These are phyloP conservation scores for Oncopodura yosiiana DNA, from an alignment of 1,140 invertebrate genomes.

Conservation along the genomic window DNA sequence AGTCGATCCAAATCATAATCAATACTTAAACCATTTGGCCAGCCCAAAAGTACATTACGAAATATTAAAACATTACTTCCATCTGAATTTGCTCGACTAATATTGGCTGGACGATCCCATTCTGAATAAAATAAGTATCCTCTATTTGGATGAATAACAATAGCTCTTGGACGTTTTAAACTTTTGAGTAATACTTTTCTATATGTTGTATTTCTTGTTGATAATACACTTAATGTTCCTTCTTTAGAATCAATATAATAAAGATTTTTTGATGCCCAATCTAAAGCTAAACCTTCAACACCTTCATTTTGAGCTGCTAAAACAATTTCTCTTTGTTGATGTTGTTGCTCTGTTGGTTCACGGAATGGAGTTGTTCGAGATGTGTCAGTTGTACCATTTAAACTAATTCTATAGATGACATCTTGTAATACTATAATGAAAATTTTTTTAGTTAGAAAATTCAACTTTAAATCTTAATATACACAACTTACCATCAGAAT, in stretches of 20 bases:
- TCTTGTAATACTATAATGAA: constrained; percentile 66
- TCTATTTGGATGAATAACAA: constrained; percentile 90
- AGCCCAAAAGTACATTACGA: constrained; percentile 82
- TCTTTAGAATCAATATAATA: constrained; percentile 96
- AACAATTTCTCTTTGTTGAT: constrained; percentile 84
- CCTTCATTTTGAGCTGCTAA: constrained; percentile 93
- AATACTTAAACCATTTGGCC: constrained; percentile 90
- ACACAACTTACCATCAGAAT: constrained; percentile 57
- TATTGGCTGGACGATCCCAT: constrained; percentile 92
- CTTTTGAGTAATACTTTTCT: constrained; percentile 75
- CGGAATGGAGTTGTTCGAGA: too few species aligned
- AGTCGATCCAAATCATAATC: constrained; percentile 70
- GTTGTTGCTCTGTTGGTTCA: too few species aligned
- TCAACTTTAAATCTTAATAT: neutral
- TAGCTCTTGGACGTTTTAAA: constrained; percentile 80
- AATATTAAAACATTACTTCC: constrained; percentile 78
- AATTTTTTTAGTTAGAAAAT: neutral
- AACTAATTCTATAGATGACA: constrained; percentile 83
- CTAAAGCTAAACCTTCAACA: constrained; percentile 90
- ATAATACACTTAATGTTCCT: constrained; percentile 88
- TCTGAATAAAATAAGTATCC: constrained; percentile 72
- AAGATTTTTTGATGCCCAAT: constrained; percentile 88
- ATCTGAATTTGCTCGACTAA: constrained; percentile 79
- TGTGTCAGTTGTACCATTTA: constrained; percentile 76
- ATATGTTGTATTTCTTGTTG: constrained; percentile 71